These are phyloP conservation scores for Seriola dumerili DNA, from an alignment of 2,113 vertebrate species.

Conservation along the genomic window DNA sequence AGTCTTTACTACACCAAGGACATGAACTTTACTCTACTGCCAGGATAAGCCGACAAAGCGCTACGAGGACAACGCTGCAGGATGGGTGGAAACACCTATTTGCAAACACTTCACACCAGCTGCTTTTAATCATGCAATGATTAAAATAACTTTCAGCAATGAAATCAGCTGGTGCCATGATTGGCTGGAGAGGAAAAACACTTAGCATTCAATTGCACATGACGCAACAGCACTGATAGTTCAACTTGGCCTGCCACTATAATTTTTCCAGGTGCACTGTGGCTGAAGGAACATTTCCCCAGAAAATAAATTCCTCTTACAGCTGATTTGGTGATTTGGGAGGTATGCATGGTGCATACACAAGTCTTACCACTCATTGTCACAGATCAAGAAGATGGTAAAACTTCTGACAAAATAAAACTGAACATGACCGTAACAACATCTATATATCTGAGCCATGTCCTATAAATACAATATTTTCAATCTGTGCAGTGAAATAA, in stretches of 20 bases:
- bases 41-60: neutral
- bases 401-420: neutral
- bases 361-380: no score
- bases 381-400: neutral
- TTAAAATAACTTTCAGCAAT: slow-evolving; percentile 13
- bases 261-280: neutral
- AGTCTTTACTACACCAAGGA: neutral
- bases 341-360: no score
- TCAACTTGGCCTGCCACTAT: neutral
- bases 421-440: neutral
- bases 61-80: neutral
- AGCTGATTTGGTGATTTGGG: neutral
- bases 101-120: slow-evolving; percentile 6
- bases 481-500: no score
- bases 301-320: neutral
- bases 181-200: neutral
- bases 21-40: slow-evolving; percentile 3
- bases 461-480: neutral
- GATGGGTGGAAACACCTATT: neutral
- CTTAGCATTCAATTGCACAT: neutral
- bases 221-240: neutral
- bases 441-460: neutral
- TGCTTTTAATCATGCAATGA: neutral
- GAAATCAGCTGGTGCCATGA: neutral
- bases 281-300: neutral